phyloP scores from a whole-genome alignment of 2,888 invertebrate species.

The Pterostichus madidus region DNA sequence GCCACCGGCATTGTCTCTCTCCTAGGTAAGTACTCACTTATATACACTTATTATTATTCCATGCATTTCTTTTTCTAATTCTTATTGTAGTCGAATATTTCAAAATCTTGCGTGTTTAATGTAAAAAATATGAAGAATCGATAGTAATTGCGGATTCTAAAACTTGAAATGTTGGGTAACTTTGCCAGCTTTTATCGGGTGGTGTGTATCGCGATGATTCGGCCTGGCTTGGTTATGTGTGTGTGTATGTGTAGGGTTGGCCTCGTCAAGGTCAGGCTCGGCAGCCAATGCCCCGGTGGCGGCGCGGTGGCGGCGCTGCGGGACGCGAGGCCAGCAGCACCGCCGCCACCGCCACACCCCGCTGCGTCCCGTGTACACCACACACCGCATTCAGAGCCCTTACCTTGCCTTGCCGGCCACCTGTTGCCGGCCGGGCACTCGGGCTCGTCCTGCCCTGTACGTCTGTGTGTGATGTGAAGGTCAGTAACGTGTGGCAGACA shows the following conservation, averaged over 20 bases:
- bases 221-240: background rate
- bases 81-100: background rate
- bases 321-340: slow-evolving; percentile 43
- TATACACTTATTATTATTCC: too few relatives aligned
- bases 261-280: slow-evolving; percentile 74
- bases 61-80: background rate
- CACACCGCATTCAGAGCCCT: slow-evolving; percentile 12
- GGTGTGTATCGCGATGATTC: background rate
- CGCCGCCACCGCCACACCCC: slow-evolving; percentile 17
- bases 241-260: slow-evolving; percentile 71
- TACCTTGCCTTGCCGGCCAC: slow-evolving; percentile 4
- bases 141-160: background rate
- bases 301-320: slow-evolving; percentile 55
- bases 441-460: slow-evolving; percentile 19
- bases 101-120: background rate
- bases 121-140: too few relatives aligned
- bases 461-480: background rate
- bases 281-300: slow-evolving; percentile 73
- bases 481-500: slow-evolving; percentile 1
- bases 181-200: background rate
- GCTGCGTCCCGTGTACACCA: background rate
- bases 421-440: background rate
- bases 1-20: background rate
- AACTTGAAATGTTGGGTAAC: too few relatives aligned
- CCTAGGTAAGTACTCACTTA: slow-evolving; percentile 13